phyloP scores from a whole-genome alignment of 2,113 vertebrate genomes.

The Poicephalus gulielmi region DNA sequence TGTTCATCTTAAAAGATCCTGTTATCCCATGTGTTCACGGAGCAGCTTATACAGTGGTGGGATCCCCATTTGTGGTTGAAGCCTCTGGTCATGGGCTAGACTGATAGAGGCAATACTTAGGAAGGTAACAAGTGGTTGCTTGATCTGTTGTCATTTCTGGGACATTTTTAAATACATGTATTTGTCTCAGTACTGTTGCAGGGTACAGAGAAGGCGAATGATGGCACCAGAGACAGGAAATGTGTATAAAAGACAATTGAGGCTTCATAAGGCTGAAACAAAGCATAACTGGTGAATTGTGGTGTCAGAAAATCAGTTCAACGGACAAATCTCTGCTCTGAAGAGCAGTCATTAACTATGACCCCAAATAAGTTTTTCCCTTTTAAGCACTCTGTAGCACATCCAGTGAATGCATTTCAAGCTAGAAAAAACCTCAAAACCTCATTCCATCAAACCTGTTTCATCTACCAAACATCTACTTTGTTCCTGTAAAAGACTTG shows the following conservation, averaged over 20 bases:
- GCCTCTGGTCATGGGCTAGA: neutral
- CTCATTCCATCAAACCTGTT: neutral
- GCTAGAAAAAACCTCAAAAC: neutral
- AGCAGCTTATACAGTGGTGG: neutral
- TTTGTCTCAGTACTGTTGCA: neutral
- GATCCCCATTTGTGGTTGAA: neutral
- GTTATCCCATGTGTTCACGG: fast-evolving
- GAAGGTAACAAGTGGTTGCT: neutral
- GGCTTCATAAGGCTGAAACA: neutral
- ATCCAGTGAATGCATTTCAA: neutral
- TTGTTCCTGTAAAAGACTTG: neutral
- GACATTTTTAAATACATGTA: neutral
- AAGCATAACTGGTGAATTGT: neutral
- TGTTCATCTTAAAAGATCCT: neutral
- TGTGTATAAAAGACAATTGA: neutral
- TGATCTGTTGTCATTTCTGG: neutral
- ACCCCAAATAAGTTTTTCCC: neutral
- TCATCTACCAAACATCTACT: neutral
- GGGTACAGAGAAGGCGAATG: neutral
- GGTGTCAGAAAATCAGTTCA: neutral
- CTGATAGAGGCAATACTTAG: neutral
- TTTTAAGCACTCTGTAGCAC: neutral
- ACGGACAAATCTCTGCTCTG: neutral
- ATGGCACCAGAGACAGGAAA: neutral
- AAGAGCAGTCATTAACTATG: neutral